Evolutionary conservation across 2,797 vertebrate genomes (phyloP), one percentile per base, ranked within the genome.

Genomic region (Taenioides sp.): DNA sequence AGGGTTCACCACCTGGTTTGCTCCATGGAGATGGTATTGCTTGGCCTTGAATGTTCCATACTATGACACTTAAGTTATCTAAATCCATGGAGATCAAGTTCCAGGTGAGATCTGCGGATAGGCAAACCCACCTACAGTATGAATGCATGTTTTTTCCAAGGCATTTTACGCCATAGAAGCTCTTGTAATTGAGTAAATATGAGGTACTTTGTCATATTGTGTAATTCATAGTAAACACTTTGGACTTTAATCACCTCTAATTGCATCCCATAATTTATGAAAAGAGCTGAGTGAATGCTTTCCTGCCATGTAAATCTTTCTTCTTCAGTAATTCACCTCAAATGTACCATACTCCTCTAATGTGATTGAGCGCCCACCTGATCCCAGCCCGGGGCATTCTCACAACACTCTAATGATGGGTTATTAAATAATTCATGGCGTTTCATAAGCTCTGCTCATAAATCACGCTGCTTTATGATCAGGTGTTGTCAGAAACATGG

Each of bases 331-430:
- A 65, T 12, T 77, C 34, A 77, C 73, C 73, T 74, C 65, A 64
- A 57, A 65, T 50, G 49, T 28, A 65, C 18, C 50, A 62, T 54
- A 63, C 31, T 67, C 57, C 64, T 57, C n/a, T 75, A 72, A 34
- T 71, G 70, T 72, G 83, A 88, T 85, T 81, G 79, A 83, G 69
- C 84, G 76, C 84, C 77, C 75, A 89, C 85, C 72, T 76, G 84
- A 86, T 75, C 73, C 67, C 34, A 74, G 85, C 87, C 82, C 40
- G 1, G 78, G 80, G 67, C 57, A n/a, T 72, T 79, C 74, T 77
- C 70, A 79, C 88, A 86, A 90, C 5, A 64, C 78, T 80, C 81
- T 90, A 91, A 90, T 91, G 88, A 90, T 37, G 83, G 79, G 63
- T 72, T 73, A 78, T 86, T 80, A 91, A 89, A 82, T 74, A 70